Conservation (phyloP, 2,113 vertebrate genomes). For the Riparia riparia region DNA sequence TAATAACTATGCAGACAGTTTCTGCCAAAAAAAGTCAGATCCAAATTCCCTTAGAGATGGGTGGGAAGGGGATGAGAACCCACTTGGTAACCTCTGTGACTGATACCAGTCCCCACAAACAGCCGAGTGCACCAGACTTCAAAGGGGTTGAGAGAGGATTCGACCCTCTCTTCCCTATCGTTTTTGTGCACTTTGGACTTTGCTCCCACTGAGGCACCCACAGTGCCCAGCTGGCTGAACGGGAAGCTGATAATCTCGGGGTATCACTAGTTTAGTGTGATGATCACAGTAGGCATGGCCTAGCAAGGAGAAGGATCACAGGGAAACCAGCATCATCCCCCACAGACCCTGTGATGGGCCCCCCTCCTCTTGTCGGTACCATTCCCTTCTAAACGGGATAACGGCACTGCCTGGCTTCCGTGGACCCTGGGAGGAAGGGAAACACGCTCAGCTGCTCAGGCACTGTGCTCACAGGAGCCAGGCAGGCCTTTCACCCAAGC, state of each 20-base stretch:
- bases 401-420: accelerated
- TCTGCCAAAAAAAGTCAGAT: not conserved
- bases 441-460: not conserved
- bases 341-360: accelerated
- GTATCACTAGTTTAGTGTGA: not conserved
- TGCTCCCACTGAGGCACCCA: not conserved
- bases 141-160: not conserved
- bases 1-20: not conserved
- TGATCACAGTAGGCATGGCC: not conserved
- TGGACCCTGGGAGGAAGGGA: not conserved
- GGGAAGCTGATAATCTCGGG: not conserved
- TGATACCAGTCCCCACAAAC: not conserved
- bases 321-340: not conserved
- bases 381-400: accelerated
- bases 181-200: accelerated
- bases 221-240: not conserved
- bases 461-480: not conserved
- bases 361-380: accelerated
- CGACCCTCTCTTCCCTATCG: not conserved
- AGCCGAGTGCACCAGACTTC: not conserved
- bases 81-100: not conserved
- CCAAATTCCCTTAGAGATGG: not conserved
- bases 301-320: not conserved
- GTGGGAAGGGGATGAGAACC: not conserved
- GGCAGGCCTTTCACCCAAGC: not conserved